These are phyloP conservation scores for Acanthosepion pharaonis DNA, from an alignment of 2,888 invertebrate species.

Conservation along the genomic window DNA sequence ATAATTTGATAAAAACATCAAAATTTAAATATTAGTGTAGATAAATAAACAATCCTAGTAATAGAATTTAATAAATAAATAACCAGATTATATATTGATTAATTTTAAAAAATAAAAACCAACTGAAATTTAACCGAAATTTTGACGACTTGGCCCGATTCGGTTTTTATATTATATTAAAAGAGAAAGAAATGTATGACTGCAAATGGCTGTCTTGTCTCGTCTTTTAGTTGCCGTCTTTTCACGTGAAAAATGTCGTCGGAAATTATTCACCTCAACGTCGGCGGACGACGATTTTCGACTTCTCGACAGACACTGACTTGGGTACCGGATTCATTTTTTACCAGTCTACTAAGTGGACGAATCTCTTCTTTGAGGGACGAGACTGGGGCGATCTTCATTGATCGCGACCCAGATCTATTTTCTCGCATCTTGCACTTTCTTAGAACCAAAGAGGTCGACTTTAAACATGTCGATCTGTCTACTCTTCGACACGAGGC, in stretches of 20 bases:
- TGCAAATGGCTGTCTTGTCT: background rate
- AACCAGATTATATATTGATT: no score
- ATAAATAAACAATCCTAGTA: background rate
- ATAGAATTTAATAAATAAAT: no score
- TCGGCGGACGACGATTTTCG: conserved; percentile 81
- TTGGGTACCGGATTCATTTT: conserved; percentile 97
- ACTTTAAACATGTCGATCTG: conserved; percentile 83
- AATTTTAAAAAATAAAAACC: background rate
- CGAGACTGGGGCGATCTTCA: conserved; percentile 95
- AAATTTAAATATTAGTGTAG: background rate
- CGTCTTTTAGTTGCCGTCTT: background rate
- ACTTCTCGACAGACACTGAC: conserved; percentile 96
- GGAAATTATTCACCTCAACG: conserved; percentile 38
- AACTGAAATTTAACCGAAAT: background rate
- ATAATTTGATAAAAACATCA: background rate
- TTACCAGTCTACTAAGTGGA: conserved; percentile 81
- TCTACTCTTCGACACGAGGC: conserved; percentile 93
- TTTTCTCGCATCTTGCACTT: conserved; percentile 95
- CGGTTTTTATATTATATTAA: background rate
- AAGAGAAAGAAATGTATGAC: background rate
- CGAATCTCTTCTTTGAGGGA: conserved; percentile 92
- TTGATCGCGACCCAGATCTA: conserved; percentile 94
- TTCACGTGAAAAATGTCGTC: conserved; percentile 24
- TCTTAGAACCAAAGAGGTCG: conserved; percentile 93
- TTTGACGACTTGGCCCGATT: background rate